phyloP scores from a whole-genome alignment of 1,140 invertebrate genomes.

The Myzus persicae region DNA sequence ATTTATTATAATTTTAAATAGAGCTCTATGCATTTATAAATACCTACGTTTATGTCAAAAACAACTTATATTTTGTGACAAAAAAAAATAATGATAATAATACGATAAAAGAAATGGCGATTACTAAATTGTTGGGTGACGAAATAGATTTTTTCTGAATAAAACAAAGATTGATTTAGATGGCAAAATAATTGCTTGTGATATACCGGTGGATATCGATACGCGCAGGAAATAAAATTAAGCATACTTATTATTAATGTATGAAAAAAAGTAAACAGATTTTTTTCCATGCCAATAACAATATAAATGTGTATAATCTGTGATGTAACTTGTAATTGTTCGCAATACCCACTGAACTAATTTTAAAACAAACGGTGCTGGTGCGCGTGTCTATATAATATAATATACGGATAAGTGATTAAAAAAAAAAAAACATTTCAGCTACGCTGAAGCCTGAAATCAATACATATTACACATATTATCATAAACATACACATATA shows the following conservation, averaged over 20 bases:
- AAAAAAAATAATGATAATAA: background rate
- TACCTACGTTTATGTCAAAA: background rate
- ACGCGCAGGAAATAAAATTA: background rate
- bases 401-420: background rate
- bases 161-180: slow-evolving; percentile 16
- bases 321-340: background rate
- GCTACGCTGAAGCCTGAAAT: background rate
- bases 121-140: background rate
- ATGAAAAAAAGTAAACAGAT: background rate
- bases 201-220: background rate
- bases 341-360: slow-evolving; percentile 1
- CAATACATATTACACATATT: background rate
- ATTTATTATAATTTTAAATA: background rate
- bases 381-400: background rate
- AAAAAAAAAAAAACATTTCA: background rate
- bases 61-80: background rate
- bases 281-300: background rate
- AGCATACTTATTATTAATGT: background rate
- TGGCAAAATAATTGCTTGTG: background rate
- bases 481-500: background rate
- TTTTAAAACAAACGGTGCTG: background rate
- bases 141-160: background rate
- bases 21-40: background rate
- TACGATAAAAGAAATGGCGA: background rate
- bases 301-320: background rate